These are phyloP conservation scores for Mayetiola destructor DNA, from an alignment of 2,888 invertebrate species.

Conservation along the genomic window DNA sequence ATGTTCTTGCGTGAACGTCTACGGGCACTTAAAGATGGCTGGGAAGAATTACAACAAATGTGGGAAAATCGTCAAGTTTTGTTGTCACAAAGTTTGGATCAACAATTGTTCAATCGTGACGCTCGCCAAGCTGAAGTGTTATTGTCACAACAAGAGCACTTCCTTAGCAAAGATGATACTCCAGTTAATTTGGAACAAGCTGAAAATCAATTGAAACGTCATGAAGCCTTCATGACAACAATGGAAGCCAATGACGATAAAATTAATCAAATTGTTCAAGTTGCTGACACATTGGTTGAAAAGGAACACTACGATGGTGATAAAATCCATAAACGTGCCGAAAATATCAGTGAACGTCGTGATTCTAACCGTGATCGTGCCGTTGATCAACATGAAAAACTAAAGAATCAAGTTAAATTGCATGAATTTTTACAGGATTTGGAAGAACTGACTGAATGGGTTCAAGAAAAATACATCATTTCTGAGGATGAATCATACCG, in stretches of 20 bases:
- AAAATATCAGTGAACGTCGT: constrained; percentile 81
- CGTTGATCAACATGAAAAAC: constrained; percentile 75
- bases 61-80: constrained; percentile 97
- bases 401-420: constrained; percentile 85
- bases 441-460: constrained; percentile 96
- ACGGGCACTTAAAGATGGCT: constrained; percentile 95
- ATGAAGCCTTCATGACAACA: constrained; percentile 97
- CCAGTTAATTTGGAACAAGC: constrained; percentile 93
- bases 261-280: constrained; percentile 90
- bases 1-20: constrained; percentile 98
- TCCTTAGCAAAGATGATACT: constrained; percentile 90
- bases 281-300: constrained; percentile 78
- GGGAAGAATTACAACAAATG: constrained; percentile 99
- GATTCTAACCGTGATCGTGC: constrained; percentile 85
- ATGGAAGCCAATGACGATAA: constrained; percentile 99
- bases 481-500: constrained; percentile 98
- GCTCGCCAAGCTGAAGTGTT: constrained; percentile 95
- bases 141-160: constrained; percentile 95
- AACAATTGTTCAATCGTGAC: constrained; percentile 91
- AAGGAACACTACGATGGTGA: constrained; percentile 93
- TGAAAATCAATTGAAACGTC: constrained; percentile 90
- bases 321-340: constrained; percentile 91
- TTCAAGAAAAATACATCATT: constrained; percentile 95
- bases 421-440: constrained; percentile 94
- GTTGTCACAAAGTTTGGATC: constrained; percentile 84